phyloP scores from a whole-genome alignment of 2,113 vertebrate genomes.

The Lepisosteus osseus region DNA sequence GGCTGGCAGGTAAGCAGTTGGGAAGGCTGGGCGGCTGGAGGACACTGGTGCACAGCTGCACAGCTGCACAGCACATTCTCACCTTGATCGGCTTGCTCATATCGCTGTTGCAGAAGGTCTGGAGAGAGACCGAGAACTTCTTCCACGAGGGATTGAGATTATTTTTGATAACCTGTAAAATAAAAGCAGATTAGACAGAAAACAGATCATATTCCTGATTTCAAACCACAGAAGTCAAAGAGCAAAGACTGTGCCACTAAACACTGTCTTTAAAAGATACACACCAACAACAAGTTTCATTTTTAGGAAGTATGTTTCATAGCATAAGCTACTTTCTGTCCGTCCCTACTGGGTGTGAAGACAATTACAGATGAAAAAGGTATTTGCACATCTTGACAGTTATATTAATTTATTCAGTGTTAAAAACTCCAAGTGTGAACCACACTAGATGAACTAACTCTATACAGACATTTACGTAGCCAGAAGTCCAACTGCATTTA shows the following conservation, averaged over 20 bases:
- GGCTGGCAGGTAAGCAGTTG: too few relatives aligned
- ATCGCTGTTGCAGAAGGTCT: slow-evolving; percentile 82
- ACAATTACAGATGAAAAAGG: not conserved
- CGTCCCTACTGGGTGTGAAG: not conserved
- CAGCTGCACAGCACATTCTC: slow-evolving; percentile 11
- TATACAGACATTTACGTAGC: not conserved
- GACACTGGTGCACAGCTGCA: not conserved
- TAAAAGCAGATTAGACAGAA: not conserved
- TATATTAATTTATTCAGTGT: not conserved
- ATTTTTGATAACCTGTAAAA: slow-evolving; percentile 86
- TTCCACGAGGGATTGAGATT: slow-evolving; percentile 86
- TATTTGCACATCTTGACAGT: not conserved
- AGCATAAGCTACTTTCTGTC: not conserved
- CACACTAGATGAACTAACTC: not conserved
- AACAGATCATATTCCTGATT: not conserved
- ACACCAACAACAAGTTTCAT: too few relatives aligned
- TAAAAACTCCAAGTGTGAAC: not conserved
- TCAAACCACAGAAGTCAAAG: not conserved
- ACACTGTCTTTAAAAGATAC: too few relatives aligned
- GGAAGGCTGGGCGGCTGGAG: not conserved
- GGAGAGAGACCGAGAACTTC: slow-evolving; percentile 78
- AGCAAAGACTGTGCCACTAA: not conserved
- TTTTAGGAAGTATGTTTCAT: too few relatives aligned
- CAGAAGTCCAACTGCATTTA: not conserved
- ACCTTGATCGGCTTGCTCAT: slow-evolving; percentile 81